Evolutionary conservation across 2,113 vertebrate species (phyloP).

Genomic region (Thermophis baileyi): DNA sequence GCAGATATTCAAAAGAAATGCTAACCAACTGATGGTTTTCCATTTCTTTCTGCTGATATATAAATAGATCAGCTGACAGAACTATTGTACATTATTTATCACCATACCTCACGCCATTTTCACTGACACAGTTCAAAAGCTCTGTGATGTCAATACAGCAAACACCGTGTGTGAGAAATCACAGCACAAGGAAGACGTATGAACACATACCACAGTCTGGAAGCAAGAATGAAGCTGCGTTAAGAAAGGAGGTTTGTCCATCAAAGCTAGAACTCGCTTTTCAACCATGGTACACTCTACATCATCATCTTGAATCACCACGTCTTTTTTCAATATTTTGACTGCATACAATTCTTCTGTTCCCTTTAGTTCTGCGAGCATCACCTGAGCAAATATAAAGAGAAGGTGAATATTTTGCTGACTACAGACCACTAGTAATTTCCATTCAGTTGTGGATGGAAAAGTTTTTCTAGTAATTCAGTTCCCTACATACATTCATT

Average conservation of each 20-base stretch:
- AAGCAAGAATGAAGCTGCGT: constrained; percentile 97
- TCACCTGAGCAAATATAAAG: constrained; percentile 75
- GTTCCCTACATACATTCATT: neutral
- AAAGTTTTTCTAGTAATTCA: neutral
- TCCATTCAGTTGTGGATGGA: neutral
- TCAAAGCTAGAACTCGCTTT: constrained; percentile 90
- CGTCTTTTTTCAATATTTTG: constrained; percentile 98
- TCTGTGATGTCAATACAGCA: neutral
- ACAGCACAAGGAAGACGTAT: constrained; percentile 69
- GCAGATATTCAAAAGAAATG: neutral
- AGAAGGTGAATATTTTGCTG: neutral
- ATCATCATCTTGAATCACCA: constrained; percentile 98
- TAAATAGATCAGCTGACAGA: neutral
- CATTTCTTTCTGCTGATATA: neutral
- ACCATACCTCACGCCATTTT: neutral
- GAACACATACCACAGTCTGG: constrained; percentile 87
- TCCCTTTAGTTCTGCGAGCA: constrained; percentile 94
- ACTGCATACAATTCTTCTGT: constrained; percentile 91
- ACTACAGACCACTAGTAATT: neutral
- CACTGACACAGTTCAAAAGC: neutral
- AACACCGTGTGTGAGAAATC: constrained; percentile 28
- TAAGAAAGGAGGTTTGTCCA: constrained; percentile 91
- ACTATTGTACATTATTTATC: neutral
- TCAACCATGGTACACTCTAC: constrained; percentile 99
- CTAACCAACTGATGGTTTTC: neutral